Base-by-base conservation (phyloP, 2,113 vertebrate species). In the Poeciliopsis retropinna region DNA sequence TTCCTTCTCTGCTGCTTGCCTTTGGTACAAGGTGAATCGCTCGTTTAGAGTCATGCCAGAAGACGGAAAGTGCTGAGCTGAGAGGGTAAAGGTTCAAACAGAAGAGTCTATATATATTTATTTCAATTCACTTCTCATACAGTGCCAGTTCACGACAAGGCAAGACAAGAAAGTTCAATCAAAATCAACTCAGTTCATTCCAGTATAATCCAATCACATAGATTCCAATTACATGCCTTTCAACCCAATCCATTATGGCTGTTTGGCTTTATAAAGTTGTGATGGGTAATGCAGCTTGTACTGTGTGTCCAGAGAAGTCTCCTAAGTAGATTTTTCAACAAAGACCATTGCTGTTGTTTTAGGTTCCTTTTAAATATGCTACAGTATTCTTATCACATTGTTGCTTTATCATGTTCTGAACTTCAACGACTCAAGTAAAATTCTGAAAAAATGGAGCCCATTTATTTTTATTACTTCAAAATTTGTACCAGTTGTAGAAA, bases 1-100 rank as follows among this genome's bases (percentile, higher is more conserved):
- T 87, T 99, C 97, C 87, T 97, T 96, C 86, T 98, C 96, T 82
- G 95, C 96, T 89, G 97, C 95, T 95, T 94, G 95, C 94, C 97
- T 97, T 94, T 98, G 94, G 92, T 98, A 99, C 93, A 97, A 93
- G 93, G 97, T 96, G 95, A 99, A 99, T 66, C 98, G 95, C 74
- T 99, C 97, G 37, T 96, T 97, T 90, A 99, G 94, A 73, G 97
- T 99, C 95, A 98, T 94, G 90, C 92, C 95, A 86, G 96, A 95
- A 28, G 97, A 95, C 13, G 96, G 95, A 94, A 99, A 99, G 93
- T 99, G 96, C 92, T 98, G 97, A 75, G 96, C 98, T 99, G 94
- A 88, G 32, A 60, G 54, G 71, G 73, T 34, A 67, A 74, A 73
- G 34, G 32, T 25, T 29, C 31, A 77, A 9, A 78, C 51, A 72